Evolutionary conservation across 2,113 vertebrate genomes (phyloP).

Genomic region (Centrocercus urophasianus): DNA sequence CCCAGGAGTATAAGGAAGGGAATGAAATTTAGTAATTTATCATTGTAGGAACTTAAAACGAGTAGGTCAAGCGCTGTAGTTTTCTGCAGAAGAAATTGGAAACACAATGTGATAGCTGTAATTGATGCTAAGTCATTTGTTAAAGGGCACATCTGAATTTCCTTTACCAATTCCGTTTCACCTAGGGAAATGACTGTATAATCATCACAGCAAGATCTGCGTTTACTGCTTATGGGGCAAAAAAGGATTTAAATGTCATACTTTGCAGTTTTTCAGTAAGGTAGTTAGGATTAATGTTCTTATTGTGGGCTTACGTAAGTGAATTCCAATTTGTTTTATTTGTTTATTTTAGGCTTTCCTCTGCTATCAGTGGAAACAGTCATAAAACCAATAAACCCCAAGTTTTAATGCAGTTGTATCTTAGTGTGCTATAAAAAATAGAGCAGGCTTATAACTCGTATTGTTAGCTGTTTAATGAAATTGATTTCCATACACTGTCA

Average conservation of each 20-base stretch:
- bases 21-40: constrained; percentile 2
- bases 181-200: neutral
- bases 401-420: neutral
- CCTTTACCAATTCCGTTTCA: neutral
- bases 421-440: neutral
- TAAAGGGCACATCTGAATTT: constrained; percentile 28
- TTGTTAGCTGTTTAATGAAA: neutral
- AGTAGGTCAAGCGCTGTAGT: neutral
- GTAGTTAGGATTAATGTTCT: neutral
- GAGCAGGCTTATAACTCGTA: neutral
- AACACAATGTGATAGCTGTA: neutral
- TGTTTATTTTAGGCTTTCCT: neutral
- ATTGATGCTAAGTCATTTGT: constrained; percentile 28
- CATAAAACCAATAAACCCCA: neutral
- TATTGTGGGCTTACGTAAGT: neutral
- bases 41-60: neutral
- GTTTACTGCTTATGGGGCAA: neutral
- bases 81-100: neutral
- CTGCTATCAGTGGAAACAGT: neutral
- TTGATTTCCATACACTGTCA: neutral
- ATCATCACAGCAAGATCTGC: neutral
- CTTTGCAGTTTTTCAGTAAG: neutral
- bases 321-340: neutral
- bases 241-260: neutral
- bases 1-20: neutral